phyloP scores from a whole-genome alignment of 2,113 vertebrate species.

The Paraplagusia blochii region DNA sequence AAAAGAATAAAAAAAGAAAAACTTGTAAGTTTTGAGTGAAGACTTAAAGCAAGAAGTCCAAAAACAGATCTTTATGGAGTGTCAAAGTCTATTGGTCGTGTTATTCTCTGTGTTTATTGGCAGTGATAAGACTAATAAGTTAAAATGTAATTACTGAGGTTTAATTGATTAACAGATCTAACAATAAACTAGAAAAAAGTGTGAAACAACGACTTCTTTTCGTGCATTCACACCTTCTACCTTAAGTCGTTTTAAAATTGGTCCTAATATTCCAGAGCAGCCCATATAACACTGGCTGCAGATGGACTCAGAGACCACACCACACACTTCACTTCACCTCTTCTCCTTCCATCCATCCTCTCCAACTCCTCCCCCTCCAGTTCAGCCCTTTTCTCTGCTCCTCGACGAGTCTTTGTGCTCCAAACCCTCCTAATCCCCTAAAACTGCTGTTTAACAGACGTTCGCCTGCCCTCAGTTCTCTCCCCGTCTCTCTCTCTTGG shows the following conservation, averaged over 20 bases:
- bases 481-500: conserved; percentile 4
- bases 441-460: conserved; percentile 77
- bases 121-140: too few relatives aligned
- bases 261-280: background rate
- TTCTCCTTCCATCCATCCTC: conserved; percentile 24
- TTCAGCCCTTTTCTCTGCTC: conserved; percentile 53
- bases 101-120: too few relatives aligned
- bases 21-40: too few relatives aligned
- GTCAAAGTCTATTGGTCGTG: too few relatives aligned
- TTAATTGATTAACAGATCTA: too few relatives aligned
- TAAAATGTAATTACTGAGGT: too few relatives aligned
- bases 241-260: too few relatives aligned
- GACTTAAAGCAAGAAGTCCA: too few relatives aligned
- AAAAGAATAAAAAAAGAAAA: too few relatives aligned
- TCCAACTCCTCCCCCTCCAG: conserved; percentile 49
- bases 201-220: background rate
- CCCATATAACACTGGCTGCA: background rate
- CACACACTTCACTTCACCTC: conserved; percentile 19
- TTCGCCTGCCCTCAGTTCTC: conserved; percentile 51
- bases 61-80: too few relatives aligned
- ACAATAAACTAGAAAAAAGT: too few relatives aligned
- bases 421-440: conserved; percentile 74
- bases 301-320: conserved; percentile 17
- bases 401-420: conserved; percentile 70
- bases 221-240: background rate